Evolutionary conservation across 2,113 vertebrate genomes (phyloP), one percentile per base, ranked within the genome.

Genomic region (Donacobius atricapilla): DNA sequence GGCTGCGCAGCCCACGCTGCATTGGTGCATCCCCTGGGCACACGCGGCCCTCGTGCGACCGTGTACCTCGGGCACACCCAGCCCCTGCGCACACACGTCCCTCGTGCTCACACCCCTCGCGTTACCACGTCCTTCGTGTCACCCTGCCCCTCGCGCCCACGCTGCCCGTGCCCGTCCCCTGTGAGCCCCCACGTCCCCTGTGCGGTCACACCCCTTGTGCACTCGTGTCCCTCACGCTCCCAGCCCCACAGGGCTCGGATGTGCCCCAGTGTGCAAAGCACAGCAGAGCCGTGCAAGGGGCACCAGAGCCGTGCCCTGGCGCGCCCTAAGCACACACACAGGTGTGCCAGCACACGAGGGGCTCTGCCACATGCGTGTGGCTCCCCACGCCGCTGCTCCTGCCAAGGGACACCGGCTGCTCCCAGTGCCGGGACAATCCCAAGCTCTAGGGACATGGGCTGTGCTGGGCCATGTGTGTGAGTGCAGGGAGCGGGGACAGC

Each of bases 201-300:
- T 5, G 25, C 0, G 0, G 23, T 39, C 60, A 13, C 42, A 8
- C 7, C 31, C 27, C 39, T 21, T 8, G 3, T 8, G 40, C 50
- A 11, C 5, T 1, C 44, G n/a, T n/a, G n/a, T n/a, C n/a, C 73
- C 63, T 28, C 35, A 4, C 7, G 6, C 6, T 44, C 40, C 10
- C 81, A 21, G 76, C 23, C 70, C 50, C 66, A 13, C 6, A 0
- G 30, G 28, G 47, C 60, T 44, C 15, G 2, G 27, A 47, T 0
- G 7, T 2, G 4, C 23, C 4, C 21, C 20, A 8, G 22, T 0
- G 4, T 1, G 35, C 0, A 0, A 75, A 31, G 44, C 4, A 5
- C 31, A 3, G 83, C 64, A 23, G 19, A 65, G 33, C 28, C 1
- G 0, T 4, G 13, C 13, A 0, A 40, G 21, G 79, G 21, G 24